Evolutionary conservation across 2,113 vertebrate species (phyloP).

Genomic region (Ictalurus punctatus): DNA sequence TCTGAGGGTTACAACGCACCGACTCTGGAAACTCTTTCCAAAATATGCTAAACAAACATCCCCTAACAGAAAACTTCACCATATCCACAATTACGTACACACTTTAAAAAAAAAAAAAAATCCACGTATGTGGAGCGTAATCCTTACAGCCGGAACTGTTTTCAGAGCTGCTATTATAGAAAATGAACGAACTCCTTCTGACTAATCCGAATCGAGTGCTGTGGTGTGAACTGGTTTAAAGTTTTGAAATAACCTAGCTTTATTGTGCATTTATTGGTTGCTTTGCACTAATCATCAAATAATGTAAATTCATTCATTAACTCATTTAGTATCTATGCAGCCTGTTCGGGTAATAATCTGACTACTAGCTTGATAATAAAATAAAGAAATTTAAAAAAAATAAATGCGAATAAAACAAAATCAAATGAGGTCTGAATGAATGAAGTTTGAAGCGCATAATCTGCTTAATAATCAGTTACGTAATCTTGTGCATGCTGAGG

Average conservation of each 20-base stretch:
- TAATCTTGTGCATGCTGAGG: background rate
- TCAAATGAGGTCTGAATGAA: background rate
- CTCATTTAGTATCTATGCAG: background rate
- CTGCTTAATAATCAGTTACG: background rate
- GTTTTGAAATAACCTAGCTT: background rate
- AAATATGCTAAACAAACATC: too few relatives aligned
- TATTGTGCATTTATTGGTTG: background rate
- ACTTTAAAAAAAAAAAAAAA: too few relatives aligned
- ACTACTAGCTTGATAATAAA: background rate
- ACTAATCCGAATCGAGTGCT: background rate
- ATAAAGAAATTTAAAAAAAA: too few relatives aligned
- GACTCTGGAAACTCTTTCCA: too few relatives aligned
- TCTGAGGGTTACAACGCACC: too few relatives aligned
- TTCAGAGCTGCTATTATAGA: too few relatives aligned
- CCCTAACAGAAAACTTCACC: too few relatives aligned
- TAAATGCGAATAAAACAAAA: background rate
- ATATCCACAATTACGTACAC: too few relatives aligned
- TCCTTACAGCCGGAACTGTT: too few relatives aligned
- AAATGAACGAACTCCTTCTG: background rate
- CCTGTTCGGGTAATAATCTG: background rate
- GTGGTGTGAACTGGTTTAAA: background rate
- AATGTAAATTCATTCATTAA: background rate
- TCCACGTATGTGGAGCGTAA: too few relatives aligned
- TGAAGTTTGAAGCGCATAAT: background rate
- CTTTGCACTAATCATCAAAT: background rate